phyloP scores from a whole-genome alignment of 2,888 invertebrate genomes.

The Merodon equestris region DNA sequence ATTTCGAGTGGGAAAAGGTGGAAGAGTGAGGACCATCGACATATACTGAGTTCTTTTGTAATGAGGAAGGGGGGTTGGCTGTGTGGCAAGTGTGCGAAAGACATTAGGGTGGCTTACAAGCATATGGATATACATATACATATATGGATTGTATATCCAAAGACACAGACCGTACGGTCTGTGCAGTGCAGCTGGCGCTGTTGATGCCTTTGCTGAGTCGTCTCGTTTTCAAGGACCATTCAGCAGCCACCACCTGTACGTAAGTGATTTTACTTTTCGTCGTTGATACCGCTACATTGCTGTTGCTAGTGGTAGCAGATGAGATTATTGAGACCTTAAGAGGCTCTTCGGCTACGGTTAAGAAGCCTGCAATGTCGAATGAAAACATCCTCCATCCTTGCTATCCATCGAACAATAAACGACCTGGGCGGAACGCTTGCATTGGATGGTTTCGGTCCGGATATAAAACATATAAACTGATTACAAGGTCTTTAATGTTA shows the following conservation, averaged over 20 bases:
- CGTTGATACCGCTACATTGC: constrained; percentile 31
- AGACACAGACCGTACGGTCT: constrained; percentile 29
- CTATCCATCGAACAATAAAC: constrained; percentile 8
- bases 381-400: no score
- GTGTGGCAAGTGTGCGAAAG: no score
- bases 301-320: constrained; percentile 34
- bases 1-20: constrained; percentile 37
- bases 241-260: constrained; percentile 51
- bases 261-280: constrained; percentile 56
- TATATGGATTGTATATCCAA: no score
- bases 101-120: no score
- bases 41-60: no score
- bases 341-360: constrained; percentile 36
- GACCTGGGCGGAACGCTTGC: no score
- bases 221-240: constrained; percentile 47
- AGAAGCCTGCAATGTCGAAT: constrained; percentile 46
- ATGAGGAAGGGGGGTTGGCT: no score
- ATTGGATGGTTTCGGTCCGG: no score
- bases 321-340: constrained; percentile 53
- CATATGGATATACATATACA: no score
- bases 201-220: constrained; percentile 38
- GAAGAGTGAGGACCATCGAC: no score
- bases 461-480: no score
- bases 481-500: no score
- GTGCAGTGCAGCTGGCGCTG: constrained; percentile 33